These are phyloP conservation scores for Embiotoca jacksoni DNA, from an alignment of 2,113 vertebrate genomes.

Conservation along the genomic window DNA sequence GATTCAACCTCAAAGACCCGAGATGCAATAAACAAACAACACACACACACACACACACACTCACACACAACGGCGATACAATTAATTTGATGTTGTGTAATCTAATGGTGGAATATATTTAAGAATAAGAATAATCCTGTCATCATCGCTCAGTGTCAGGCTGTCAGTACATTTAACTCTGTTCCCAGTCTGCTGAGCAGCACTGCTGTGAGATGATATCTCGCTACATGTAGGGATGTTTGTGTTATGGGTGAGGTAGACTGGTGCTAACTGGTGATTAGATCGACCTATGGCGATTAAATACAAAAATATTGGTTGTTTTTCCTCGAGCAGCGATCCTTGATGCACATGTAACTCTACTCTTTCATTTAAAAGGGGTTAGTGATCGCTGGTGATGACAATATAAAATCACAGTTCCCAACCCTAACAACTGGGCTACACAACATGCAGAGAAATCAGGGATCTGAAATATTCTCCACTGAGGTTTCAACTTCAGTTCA, in stretches of 20 bases:
- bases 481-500: neutral
- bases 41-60: no score
- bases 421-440: neutral
- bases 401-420: neutral
- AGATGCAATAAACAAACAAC: slow-evolving; percentile 21
- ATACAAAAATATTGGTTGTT: no score
- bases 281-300: no score
- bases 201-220: no score
- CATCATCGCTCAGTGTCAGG: slow-evolving; percentile 5
- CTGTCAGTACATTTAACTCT: neutral
- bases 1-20: slow-evolving; percentile 12
- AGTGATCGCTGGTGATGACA: neutral
- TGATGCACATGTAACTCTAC: no score
- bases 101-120: slow-evolving; percentile 15
- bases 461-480: neutral
- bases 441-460: neutral
- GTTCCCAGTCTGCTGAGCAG: neutral
- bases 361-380: no score
- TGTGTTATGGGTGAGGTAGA: no score
- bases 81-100: slow-evolving; percentile 34
- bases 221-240: no score
- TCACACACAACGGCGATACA: slow-evolving; percentile 23
- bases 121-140: slow-evolving; percentile 4
- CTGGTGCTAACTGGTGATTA: no score
- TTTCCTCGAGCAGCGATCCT: no score